These are phyloP conservation scores for Hyles lineata DNA, from an alignment of 2,888 invertebrate species.

Conservation along the genomic window DNA sequence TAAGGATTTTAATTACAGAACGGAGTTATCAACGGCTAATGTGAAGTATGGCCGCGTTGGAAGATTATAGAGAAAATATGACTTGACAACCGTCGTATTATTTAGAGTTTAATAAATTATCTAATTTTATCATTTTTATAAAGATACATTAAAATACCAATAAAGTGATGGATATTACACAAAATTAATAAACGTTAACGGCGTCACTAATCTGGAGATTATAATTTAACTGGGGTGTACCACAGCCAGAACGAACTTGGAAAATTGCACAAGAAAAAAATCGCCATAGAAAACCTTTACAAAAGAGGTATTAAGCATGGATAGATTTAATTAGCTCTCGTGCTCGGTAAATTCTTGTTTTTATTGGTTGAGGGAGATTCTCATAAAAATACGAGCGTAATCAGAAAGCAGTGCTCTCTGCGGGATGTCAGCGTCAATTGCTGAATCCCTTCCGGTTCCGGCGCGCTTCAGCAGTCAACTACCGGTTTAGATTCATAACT, in stretches of 20 bases:
- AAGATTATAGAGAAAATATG: no score
- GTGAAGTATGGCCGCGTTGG: no score
- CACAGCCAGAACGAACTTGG: conserved; percentile 2
- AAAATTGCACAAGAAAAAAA: conserved; percentile 19
- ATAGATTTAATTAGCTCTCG: conserved; percentile 30
- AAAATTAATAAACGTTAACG: not conserved
- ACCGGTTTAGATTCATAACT: conserved; percentile 70
- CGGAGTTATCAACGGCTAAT: no score
- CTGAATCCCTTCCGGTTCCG: conserved; percentile 80
- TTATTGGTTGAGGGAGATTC: conserved; percentile 25
- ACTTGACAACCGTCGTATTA: no score
- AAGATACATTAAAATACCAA: not conserved
- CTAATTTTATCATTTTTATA: no score
- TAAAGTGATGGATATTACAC: no score
- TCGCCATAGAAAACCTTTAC: conserved; percentile 27
- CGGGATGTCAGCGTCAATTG: conserved; percentile 74
- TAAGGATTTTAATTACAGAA: no score
- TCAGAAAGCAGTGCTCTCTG: conserved; percentile 55
- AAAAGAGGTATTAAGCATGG: conserved; percentile 27
- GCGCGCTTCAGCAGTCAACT: conserved; percentile 61
- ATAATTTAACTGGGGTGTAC: not conserved
- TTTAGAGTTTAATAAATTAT: no score
- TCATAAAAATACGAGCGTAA: conserved; percentile 33
- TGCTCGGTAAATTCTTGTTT: conserved; percentile 27
- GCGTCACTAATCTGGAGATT: not conserved